These are phyloP conservation scores for Chloroclysta siterata DNA, from an alignment of 2,888 invertebrate species.

Conservation along the genomic window DNA sequence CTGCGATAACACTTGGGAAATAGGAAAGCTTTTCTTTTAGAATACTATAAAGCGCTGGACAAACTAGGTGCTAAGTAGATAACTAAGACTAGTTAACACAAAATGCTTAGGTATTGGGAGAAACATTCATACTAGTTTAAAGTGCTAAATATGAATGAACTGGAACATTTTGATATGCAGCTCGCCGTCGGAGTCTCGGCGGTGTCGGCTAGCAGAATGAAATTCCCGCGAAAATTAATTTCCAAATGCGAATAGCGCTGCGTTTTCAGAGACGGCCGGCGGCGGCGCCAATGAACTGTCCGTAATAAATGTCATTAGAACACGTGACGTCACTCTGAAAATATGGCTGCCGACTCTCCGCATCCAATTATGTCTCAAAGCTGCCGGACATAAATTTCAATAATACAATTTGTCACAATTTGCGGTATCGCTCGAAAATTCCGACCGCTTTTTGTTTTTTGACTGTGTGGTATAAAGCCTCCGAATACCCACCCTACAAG, in stretches of 20 bases:
- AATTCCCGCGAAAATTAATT: conserved; percentile 72
- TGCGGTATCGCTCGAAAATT: conserved; percentile 58
- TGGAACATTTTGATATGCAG: conserved; percentile 36
- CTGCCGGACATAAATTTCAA: conserved; percentile 79
- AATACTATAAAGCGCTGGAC: conserved; percentile 7
- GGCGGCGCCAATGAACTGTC: conserved; percentile 74
- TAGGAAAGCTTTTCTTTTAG: conserved; percentile 43
- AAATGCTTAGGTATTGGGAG: conserved; percentile 26
- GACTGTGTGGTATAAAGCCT: conserved; percentile 54
- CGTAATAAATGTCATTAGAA: conserved; percentile 79
- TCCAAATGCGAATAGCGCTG: conserved; percentile 63
- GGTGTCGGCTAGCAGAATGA: conserved; percentile 48
- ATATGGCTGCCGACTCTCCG: conserved; percentile 69
- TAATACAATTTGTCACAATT: conserved; percentile 79
- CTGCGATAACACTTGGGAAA: conserved; percentile 13
- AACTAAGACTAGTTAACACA: background rate
- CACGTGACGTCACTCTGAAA: conserved; percentile 72
- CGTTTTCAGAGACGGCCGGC: conserved; percentile 60
- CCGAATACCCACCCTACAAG: conserved; percentile 44
- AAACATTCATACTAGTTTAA: conserved; percentile 13
- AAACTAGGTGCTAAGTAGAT: conserved; percentile 19
- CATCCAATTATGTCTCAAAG: conserved; percentile 80
- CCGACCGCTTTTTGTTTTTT: conserved; percentile 63
- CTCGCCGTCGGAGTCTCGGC: conserved; percentile 31
- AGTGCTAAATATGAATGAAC: conserved; percentile 37